phyloP scores from a whole-genome alignment of 2,797 vertebrate genomes.

The Sorex maritimensis region DNA sequence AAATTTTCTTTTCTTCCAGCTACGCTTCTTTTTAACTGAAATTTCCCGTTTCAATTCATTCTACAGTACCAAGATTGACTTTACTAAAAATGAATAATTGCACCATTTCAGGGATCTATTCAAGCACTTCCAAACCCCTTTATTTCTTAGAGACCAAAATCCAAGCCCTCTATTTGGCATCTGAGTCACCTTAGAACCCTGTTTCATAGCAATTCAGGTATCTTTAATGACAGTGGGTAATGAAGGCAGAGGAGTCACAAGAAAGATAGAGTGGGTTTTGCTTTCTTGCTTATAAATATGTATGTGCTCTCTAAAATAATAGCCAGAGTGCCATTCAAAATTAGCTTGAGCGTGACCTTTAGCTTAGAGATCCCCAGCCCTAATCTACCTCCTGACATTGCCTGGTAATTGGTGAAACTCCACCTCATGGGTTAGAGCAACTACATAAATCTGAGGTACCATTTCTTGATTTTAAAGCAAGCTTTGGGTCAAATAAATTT shows the following conservation, averaged over 20 bases:
- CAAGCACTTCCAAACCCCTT: background rate
- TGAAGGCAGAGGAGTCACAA: background rate
- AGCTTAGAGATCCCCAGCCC: background rate
- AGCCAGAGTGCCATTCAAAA: background rate
- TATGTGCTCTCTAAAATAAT: background rate
- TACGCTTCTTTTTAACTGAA: background rate
- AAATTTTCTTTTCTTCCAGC: conserved; percentile 57
- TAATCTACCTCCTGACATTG: background rate
- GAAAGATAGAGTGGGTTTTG: background rate
- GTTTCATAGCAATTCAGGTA: background rate
- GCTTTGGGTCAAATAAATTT: conserved; percentile 70
- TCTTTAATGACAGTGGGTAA: background rate
- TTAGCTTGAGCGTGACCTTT: background rate
- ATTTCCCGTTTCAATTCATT: conserved; percentile 3
- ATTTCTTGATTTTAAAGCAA: conserved; percentile 63
- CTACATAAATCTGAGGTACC: background rate
- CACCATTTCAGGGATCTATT: conserved; percentile 43
- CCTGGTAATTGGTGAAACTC: conserved; percentile 32
- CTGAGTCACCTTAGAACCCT: background rate
- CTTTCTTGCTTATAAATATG: background rate
- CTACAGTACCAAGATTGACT: background rate
- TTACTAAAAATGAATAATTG: background rate
- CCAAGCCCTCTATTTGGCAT: background rate
- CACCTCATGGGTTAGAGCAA: background rate
- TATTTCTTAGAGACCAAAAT: conserved; percentile 41